A percentile compares a stretch with the other conserved stretches of the same genome.
Conservation (phyloP, 1,140 invertebrate species). For the Drosophila busckii region DNA sequence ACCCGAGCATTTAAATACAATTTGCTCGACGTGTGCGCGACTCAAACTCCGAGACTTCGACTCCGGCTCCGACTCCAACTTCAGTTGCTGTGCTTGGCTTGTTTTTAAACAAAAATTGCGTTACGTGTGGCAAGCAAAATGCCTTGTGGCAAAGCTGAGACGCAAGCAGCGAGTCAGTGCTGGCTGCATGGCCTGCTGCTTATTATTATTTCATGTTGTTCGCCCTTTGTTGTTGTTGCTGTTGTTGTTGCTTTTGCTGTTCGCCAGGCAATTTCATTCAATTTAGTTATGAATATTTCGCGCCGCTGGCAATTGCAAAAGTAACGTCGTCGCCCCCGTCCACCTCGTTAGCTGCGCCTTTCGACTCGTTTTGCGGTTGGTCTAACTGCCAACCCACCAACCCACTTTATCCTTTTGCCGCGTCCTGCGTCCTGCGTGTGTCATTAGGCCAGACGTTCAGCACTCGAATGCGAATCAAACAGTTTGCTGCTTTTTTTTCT, state of each 20-base stretch:
- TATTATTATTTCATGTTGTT: conserved; percentile 54
- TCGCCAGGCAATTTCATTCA: conserved; percentile 47
- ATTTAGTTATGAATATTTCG: conserved; percentile 46
- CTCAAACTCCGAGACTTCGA: too few species aligned
- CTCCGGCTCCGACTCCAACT: too few species aligned
- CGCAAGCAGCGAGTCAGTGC: too few species aligned
- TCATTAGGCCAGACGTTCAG: conserved; percentile 31
- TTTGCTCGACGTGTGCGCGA: conserved; percentile 13
- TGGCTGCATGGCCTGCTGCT: conserved; percentile 8
- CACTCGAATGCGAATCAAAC: conserved; percentile 52
- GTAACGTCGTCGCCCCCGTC: neutral
- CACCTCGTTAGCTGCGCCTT: too few species aligned
- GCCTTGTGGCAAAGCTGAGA: too few species aligned
- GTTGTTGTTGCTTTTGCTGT: conserved; percentile 16
- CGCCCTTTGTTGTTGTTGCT: conserved; percentile 6
- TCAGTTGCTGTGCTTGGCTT: too few species aligned
- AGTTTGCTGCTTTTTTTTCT: too few species aligned
- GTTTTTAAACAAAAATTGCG: conserved; percentile 25
- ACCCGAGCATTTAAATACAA: conserved; percentile 43
- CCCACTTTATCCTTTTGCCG: too few species aligned
- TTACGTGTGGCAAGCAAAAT: too few species aligned
- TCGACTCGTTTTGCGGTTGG: too few species aligned
- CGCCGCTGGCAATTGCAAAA: conserved; percentile 38
- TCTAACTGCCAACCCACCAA: too few species aligned
- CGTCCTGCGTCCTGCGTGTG: conserved; percentile 45